Evolutionary conservation across 2,888 invertebrate genomes (phyloP), one percentile per base, ranked within the genome.

Genomic region (Nomada flava): DNA sequence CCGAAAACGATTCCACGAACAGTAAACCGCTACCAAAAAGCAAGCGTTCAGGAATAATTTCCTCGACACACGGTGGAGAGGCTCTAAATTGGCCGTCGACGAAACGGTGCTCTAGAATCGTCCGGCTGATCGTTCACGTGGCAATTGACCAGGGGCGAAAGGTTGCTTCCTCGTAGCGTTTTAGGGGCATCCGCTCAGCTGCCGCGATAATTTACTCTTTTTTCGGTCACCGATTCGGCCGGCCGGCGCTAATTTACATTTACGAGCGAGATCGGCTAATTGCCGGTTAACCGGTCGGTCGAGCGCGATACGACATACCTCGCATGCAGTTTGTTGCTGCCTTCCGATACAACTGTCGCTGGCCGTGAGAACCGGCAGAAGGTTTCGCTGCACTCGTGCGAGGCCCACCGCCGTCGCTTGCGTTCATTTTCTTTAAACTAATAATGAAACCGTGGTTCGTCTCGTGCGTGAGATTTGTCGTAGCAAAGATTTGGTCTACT

Each of bases 271-370:
- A 93, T 93, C 93, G 92, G 91, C 90, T 93, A 93, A 93, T 93
- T 93, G 93, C 93, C 93, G 93, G 93, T 93, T 93, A 92, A 93
- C 93, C 91, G 93, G 93, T 93, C 91, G 91, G 91, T 88, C 92
- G 92, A 91, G 86, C 91, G 91, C 89, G 88, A 89, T 90, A 90
- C 87, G 80, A 88, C 85, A 79, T 86, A 83, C 86, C 85, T 75
- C 76, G 71, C 64, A 74, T 64, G 83, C 81, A 88, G 88, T 90
- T 89, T 86, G 88, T 85, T 87, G 83, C 85, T 86, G 84, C 85
- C 85, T 83, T 81, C 83, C 83, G 69, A 83, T 81, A 82, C 83
- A 89, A 88, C 88, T 84, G 88, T 86, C 87, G 89, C 76, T 72
- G 82, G 74, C 76, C 85, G 88, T 88, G 88, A 86, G 88, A 88